Conservation (phyloP, 2,888 invertebrate species). For the Eupithecia vulgata region DNA sequence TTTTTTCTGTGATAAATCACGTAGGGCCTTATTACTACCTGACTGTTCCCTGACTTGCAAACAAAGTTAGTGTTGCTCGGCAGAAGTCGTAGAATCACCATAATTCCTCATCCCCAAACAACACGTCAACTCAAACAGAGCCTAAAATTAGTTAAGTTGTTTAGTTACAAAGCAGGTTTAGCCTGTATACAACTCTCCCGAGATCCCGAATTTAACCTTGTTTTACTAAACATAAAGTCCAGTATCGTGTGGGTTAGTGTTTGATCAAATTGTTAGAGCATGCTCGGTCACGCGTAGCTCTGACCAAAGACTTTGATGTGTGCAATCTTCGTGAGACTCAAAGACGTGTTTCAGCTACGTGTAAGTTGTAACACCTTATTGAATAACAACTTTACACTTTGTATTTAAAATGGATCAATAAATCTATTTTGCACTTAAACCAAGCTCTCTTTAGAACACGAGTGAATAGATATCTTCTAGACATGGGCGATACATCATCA, state of each 20-base stretch:
- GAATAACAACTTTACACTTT: not conserved
- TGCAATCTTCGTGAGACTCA: constrained; percentile 33
- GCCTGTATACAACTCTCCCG: constrained; percentile 24
- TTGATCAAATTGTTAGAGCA: constrained; percentile 29
- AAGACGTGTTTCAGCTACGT: constrained; percentile 23
- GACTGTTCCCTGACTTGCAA: not conserved
- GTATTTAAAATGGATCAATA: not conserved
- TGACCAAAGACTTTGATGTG: constrained; percentile 40
- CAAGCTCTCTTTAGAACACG: not conserved
- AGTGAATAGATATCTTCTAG: too few relatives aligned
- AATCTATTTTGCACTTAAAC: not conserved
- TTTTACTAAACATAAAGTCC: constrained; percentile 1
- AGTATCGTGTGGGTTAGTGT: constrained; percentile 26
- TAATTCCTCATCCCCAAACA: constrained; percentile 25
- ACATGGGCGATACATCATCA: too few relatives aligned
- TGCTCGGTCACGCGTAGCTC: constrained; percentile 24
- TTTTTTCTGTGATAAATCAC: too few relatives aligned
- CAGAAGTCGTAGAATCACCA: constrained; percentile 15
- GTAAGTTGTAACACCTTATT: not conserved
- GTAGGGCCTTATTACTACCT: not conserved
- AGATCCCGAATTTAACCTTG: constrained; percentile 8
- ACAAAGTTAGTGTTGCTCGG: constrained; percentile 8
- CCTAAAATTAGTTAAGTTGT: constrained; percentile 33
- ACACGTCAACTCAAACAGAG: constrained; percentile 31
- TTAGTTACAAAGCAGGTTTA: constrained; percentile 34